Percentiles rank a stretch among this genome's conserved stretches.
These are phyloP conservation scores for Ceratosolen fusciceps DNA, from an alignment of 1,140 invertebrate genomes.

Conservation along the genomic window DNA sequence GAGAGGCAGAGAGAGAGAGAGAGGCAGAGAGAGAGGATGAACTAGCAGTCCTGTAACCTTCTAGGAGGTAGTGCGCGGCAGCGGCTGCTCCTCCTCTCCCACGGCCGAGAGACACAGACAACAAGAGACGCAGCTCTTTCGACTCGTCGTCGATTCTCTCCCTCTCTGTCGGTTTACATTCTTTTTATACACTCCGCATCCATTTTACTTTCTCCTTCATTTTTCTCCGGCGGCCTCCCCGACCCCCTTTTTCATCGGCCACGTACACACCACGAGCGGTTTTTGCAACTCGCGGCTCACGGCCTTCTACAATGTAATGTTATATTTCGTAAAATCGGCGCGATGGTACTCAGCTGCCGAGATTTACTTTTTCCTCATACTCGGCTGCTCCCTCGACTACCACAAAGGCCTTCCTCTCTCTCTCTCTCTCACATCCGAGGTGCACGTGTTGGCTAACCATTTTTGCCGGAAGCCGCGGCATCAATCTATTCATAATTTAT, in stretches of 20 bases:
- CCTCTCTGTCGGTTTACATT: background rate
- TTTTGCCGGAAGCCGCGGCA: too few relatives aligned
- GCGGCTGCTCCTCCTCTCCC: too few relatives aligned
- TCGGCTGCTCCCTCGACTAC: background rate
- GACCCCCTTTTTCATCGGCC: background rate
- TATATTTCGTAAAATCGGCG: background rate
- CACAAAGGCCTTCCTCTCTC: too few relatives aligned
- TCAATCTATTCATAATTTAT: too few relatives aligned
- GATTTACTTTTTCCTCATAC: background rate
- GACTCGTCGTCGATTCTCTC: too few relatives aligned
- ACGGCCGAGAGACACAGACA: too few relatives aligned
- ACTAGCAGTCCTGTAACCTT: slow-evolving; percentile 2
- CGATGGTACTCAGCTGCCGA: background rate
- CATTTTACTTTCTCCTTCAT: slow-evolving; percentile 4
- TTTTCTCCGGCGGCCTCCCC: background rate
- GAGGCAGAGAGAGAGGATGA: background rate
- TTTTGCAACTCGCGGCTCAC: background rate
- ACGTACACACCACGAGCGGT: background rate
- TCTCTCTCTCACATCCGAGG: too few relatives aligned
- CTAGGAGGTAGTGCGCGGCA: background rate
- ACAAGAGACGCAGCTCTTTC: too few relatives aligned
- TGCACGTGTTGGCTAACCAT: too few relatives aligned
- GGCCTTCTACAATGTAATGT: background rate
- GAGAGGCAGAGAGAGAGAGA: background rate
- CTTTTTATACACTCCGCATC: background rate